Conservation (phyloP, 1,140 invertebrate species). For the Hyles vespertilio region DNA sequence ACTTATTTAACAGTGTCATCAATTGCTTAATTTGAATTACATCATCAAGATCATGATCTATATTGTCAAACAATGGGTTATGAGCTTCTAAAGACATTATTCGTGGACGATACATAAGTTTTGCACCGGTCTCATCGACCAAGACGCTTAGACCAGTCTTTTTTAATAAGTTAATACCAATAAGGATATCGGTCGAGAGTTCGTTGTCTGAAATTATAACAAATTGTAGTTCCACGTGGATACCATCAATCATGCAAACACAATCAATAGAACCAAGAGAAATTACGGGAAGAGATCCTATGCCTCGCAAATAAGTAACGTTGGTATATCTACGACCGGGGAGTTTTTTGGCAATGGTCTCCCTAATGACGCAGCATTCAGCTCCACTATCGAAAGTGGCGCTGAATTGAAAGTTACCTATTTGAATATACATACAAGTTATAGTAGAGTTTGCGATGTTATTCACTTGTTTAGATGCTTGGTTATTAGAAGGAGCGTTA, state of each 20-base stretch:
- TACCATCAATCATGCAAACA: conserved; percentile 24
- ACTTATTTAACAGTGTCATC: conserved; percentile 27
- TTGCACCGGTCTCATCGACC: conserved; percentile 12
- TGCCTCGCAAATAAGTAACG: conserved; percentile 21
- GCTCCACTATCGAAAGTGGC: conserved; percentile 26
- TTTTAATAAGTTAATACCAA: conserved; percentile 23
- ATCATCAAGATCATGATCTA: conserved; percentile 16
- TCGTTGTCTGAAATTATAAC: conserved; percentile 26
- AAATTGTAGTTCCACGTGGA: conserved; percentile 29
- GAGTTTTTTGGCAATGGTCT: conserved; percentile 16
- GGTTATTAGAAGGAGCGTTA: not conserved
- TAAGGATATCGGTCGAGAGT: conserved; percentile 24
- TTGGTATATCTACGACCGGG: conserved; percentile 16
- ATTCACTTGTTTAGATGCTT: not conserved
- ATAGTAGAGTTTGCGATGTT: not conserved
- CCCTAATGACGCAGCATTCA: conserved; percentile 5
- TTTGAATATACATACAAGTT: conserved; percentile 1
- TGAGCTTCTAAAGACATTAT: conserved; percentile 12
- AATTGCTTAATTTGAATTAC: conserved; percentile 15
- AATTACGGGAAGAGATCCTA: conserved; percentile 21
- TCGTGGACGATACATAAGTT: conserved; percentile 5
- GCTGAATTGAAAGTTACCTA: conserved; percentile 4
- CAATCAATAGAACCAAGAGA: conserved; percentile 17
- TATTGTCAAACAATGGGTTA: conserved; percentile 10
- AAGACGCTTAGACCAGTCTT: conserved; percentile 20